Conservation (phyloP, 2,113 vertebrate genomes). For the Crypturellus undulatus region DNA sequence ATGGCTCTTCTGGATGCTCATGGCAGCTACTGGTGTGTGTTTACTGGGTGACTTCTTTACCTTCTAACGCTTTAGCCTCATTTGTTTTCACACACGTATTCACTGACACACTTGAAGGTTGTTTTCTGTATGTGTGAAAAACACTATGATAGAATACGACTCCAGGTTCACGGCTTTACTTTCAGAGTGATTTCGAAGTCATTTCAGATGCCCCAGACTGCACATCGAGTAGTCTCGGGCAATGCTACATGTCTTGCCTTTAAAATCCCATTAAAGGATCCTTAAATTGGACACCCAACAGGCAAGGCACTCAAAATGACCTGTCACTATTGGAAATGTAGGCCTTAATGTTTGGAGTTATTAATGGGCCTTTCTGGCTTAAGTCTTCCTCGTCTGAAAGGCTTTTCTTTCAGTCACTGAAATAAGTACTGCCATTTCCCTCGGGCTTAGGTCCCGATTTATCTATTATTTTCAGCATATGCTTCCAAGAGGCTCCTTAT, state of each 20-base stretch:
- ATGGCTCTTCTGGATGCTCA: not conserved
- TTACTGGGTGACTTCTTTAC: not conserved
- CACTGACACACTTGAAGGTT: not conserved
- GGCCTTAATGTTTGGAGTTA: not conserved
- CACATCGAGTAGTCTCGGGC: not conserved
- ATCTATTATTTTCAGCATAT: not conserved
- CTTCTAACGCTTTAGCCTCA: not conserved
- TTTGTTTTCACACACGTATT: not conserved
- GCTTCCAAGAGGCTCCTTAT: not conserved
- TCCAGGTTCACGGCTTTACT: not conserved
- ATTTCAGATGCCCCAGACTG: not conserved
- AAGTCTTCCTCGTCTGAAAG: not conserved
- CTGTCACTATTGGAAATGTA: not conserved
- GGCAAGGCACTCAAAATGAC: not conserved
- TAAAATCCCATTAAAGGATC: not conserved
- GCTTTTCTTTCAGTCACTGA: not conserved
- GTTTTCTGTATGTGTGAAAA: not conserved
- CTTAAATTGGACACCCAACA: not conserved
- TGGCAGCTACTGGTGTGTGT: not conserved
- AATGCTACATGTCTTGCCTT: not conserved
- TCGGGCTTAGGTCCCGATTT: not conserved
- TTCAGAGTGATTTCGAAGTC: not conserved
- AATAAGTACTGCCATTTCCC: not conserved
- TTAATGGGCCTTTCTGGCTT: not conserved
- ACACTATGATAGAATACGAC: not conserved